Evolutionary conservation across 2,113 vertebrate species (phyloP), one percentile per base, ranked within the genome.

Genomic region (Ceyx melanurus): DNA sequence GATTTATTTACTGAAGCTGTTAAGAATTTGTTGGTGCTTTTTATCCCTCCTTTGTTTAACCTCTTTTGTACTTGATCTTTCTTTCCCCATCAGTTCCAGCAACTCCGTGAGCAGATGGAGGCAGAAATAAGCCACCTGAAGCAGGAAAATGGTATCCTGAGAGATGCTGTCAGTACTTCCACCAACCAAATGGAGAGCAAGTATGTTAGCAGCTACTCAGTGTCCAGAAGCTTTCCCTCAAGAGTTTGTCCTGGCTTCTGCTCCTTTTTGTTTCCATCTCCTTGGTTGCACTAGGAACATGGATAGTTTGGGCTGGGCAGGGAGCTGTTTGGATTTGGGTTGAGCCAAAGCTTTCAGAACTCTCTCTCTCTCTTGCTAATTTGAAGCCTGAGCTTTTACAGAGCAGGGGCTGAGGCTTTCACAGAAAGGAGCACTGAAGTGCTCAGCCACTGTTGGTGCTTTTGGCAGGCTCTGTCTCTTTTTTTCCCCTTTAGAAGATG

Each of bases 121-220:
- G 98, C 98, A 90, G 99, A 99, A 97, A 99, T 99, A 92, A 98
- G 96, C 86, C 98, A 98, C 60, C 98, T 99, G 96, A 99, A 99
- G 97, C 99, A 99, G 97, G 99, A 99, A 96, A 99, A 99, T 17
- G 97, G 98, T 75, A 99, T 99, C 95, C 97, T 99, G 94, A 98
- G 99, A 97, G 99, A 99, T 93, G 99, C 99, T 74, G 99, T 99
- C 97, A 99, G 99, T 97, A 98, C 98, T n/a, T 98, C 99, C 84
- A 98, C 99, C 95, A 99, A 98, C 94, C 99, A 99, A 95, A 98
- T 99, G 97, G 99, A 99, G 97, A 99, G 97, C 98, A 99, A 99
- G 99, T 99, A 97, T 96, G 99, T 98, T 86, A 89, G 91, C 84
- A 67, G 92, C 89, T 73, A 3, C 65, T 73, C 0, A 0, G 48